Evolutionary conservation across 2,888 invertebrate genomes (phyloP).

Genomic region (Clistopyga incitator): DNA sequence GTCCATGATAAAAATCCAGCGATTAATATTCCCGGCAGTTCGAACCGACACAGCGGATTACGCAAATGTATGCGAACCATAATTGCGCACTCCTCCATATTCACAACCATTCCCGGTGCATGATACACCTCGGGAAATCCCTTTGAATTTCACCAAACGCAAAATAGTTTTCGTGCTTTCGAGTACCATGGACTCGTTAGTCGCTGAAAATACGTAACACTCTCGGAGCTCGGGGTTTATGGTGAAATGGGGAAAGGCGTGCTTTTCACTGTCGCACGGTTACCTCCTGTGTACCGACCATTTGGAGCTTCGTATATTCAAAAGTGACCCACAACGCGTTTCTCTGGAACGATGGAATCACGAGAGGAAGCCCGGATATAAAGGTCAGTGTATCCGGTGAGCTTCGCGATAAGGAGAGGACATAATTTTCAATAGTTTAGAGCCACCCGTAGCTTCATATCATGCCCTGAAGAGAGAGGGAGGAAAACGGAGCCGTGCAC

Average conservation of each 20-base stretch:
- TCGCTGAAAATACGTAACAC: constrained; percentile 3
- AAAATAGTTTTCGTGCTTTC: neutral
- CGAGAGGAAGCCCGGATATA: constrained; percentile 42
- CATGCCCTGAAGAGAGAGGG: constrained; percentile 22
- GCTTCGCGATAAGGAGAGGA: constrained; percentile 67
- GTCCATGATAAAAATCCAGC: neutral
- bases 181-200: constrained; percentile 3
- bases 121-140: neutral
- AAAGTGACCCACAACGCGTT: constrained; percentile 48
- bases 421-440: constrained; percentile 75
- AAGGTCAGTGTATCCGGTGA: constrained; percentile 65
- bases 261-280: constrained; percentile 45
- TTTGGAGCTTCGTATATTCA: constrained; percentile 60
- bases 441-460: constrained; percentile 28
- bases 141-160: neutral
- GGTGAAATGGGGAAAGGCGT: constrained; percentile 24
- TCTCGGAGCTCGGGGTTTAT: neutral
- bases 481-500: constrained; percentile 2
- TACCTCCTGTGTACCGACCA: constrained; percentile 17
- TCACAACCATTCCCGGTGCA: neutral
- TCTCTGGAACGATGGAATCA: constrained; percentile 35
- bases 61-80: neutral
- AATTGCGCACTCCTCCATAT: constrained; percentile 14
- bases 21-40: neutral
- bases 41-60: neutral